Conservation (phyloP, 2,888 invertebrate species). For the Mechanitis messenoides region DNA sequence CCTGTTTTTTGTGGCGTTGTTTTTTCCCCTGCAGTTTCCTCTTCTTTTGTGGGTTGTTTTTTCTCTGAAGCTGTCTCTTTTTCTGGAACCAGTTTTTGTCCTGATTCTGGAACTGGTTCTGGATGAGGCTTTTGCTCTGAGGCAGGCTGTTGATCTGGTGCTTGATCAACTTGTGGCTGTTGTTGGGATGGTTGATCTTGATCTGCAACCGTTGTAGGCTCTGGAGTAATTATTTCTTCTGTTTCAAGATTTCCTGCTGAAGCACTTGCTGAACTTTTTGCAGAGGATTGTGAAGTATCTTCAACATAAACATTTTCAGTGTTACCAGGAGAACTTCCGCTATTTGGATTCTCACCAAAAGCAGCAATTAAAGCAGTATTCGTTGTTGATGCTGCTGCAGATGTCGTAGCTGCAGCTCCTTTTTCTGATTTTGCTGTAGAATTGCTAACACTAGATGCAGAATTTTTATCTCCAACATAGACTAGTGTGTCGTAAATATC, state of each 20-base stretch:
- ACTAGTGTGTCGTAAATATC: constrained; percentile 27
- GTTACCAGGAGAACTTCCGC: constrained; percentile 17
- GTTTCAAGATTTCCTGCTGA: constrained; percentile 6
- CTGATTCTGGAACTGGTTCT: background rate
- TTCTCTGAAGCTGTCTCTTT: background rate
- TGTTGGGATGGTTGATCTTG: constrained; percentile 3
- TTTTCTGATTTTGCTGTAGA: constrained; percentile 20
- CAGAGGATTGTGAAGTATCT: constrained; percentile 26
- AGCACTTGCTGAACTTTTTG: constrained; percentile 25
- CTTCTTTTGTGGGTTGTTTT: background rate
- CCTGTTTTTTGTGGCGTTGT: too few species aligned
- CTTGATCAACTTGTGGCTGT: background rate
- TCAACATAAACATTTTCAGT: constrained; percentile 30
- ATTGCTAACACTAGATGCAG: constrained; percentile 28
- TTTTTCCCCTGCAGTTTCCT: too few species aligned
- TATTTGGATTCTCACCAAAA: constrained; percentile 23
- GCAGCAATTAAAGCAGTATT: constrained; percentile 29
- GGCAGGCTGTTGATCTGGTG: background rate
- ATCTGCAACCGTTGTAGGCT: background rate
- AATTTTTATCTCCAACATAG: constrained; percentile 28
- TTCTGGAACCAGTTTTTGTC: background rate
- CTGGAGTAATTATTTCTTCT: background rate
- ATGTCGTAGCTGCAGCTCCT: constrained; percentile 23
- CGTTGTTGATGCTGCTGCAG: constrained; percentile 28
- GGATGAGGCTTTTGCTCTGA: background rate